Evolutionary conservation across 2,797 vertebrate species (phyloP).

Genomic region (Rhinophrynus dorsalis): DNA sequence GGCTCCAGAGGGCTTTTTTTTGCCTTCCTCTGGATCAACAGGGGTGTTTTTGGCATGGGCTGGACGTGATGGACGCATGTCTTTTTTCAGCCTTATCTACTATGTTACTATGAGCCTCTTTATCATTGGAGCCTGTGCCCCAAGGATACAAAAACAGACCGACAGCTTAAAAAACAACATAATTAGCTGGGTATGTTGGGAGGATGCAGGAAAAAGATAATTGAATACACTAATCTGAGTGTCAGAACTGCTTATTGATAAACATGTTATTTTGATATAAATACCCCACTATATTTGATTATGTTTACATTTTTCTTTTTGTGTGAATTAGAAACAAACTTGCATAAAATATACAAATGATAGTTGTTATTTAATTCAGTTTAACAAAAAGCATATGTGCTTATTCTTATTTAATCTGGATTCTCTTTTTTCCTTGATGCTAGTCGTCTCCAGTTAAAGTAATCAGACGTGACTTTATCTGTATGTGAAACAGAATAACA

Average conservation of each 20-base stretch:
- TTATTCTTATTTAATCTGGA: conserved; percentile 14
- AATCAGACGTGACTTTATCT: conserved; percentile 28
- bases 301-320: conserved; percentile 41
- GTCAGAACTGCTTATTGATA: conserved; percentile 44
- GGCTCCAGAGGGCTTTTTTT: too few relatives aligned
- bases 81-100: too few relatives aligned
- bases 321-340: conserved; percentile 46
- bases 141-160: conserved; percentile 3
- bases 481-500: conserved; percentile 14
- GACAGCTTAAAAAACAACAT: conserved; percentile 38
- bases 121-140: not conserved
- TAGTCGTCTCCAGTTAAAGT: conserved; percentile 25
- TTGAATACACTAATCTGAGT: conserved; percentile 39
- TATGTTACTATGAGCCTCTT: too few relatives aligned
- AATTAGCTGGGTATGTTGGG: conserved; percentile 35
- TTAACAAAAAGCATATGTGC: conserved; percentile 41
- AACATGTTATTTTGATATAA: conserved; percentile 40
- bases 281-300: conserved; percentile 13
- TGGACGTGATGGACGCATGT: too few relatives aligned
- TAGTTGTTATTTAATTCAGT: conserved; percentile 34
- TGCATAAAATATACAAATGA: conserved; percentile 36
- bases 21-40: too few relatives aligned
- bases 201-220: conserved; percentile 37
- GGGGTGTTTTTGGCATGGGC: too few relatives aligned
- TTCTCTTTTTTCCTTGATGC: conserved; percentile 33